Evolutionary conservation across 2,888 invertebrate genomes (phyloP).

Genomic region (Drosophila nr. fundita): DNA sequence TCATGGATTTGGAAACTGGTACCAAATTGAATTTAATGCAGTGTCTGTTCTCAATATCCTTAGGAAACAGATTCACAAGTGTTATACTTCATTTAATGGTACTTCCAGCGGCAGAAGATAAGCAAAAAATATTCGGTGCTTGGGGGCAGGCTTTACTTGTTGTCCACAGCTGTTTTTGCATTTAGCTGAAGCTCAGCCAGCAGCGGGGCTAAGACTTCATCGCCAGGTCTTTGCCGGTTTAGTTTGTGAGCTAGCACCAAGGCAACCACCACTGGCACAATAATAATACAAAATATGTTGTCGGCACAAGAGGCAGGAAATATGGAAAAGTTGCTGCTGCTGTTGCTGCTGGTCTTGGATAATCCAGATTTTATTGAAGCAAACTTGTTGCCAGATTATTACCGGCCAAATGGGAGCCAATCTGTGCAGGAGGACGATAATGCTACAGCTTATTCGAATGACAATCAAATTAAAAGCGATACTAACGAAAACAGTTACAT

Average conservation of each 20-base stretch:
- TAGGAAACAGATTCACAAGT: slow-evolving; percentile 13
- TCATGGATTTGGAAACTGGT: not conserved
- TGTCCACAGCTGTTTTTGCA: slow-evolving; percentile 51
- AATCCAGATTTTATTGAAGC: slow-evolving; percentile 1
- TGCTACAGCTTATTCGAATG: slow-evolving; percentile 20
- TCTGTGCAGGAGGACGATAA: slow-evolving; percentile 26
- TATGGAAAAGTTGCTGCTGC: slow-evolving; percentile 13
- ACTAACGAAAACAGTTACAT: slow-evolving; percentile 1
- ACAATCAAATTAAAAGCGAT: slow-evolving; percentile 13
- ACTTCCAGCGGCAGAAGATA: not conserved
- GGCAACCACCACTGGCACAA: not conserved
- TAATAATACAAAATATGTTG: slow-evolving; percentile 7
- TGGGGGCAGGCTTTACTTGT: slow-evolving; percentile 1
- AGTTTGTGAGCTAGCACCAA: slow-evolving; percentile 24
- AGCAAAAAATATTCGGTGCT: slow-evolving; percentile 12
- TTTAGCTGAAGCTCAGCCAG: not conserved
- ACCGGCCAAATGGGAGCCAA: slow-evolving; percentile 52
- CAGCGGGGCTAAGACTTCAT: slow-evolving; percentile 23
- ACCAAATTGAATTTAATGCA: not conserved
- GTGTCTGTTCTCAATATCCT: not conserved
- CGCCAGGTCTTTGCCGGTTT: slow-evolving; percentile 4
- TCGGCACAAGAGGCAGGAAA: not conserved
- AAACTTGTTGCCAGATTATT: slow-evolving; percentile 22
- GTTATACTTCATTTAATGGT: not conserved
- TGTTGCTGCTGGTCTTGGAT: slow-evolving; percentile 6